phyloP scores from a whole-genome alignment of 2,888 invertebrate species.

The Eremobia ochroleuca region DNA sequence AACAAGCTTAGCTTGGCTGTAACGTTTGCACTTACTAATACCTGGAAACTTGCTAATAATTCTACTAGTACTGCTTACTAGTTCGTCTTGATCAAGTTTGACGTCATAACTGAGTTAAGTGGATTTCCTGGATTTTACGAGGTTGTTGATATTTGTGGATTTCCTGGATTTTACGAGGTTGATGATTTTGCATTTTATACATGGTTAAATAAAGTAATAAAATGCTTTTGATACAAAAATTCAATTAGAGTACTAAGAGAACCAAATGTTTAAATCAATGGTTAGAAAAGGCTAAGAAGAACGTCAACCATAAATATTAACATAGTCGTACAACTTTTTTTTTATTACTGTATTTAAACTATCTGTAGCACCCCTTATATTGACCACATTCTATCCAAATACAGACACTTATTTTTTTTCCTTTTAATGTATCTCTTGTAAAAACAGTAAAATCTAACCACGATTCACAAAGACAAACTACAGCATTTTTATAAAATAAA shows the following conservation, averaged over 20 bases:
- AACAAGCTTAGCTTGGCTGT: conserved; percentile 8
- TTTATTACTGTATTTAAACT: too few relatives aligned
- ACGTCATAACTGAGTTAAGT: not conserved
- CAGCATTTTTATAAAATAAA: not conserved
- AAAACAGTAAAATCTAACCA: not conserved
- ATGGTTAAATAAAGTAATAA: not conserved
- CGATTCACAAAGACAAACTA: not conserved
- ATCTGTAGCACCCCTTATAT: too few relatives aligned
- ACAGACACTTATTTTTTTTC: not conserved
- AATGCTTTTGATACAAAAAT: not conserved
- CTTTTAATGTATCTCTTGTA: too few relatives aligned
- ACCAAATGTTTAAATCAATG: not conserved
- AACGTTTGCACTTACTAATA: conserved; percentile 5
- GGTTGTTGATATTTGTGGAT: not conserved
- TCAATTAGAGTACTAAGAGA: not conserved
- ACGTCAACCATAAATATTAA: too few relatives aligned
- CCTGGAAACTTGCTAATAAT: conserved; percentile 12
- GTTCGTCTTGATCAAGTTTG: not conserved
- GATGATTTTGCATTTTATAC: not conserved
- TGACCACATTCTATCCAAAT: not conserved
- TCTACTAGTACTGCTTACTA: not conserved
- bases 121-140: not conserved
- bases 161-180: not conserved
- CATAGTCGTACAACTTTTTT: too few relatives aligned
- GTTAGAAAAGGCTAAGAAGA: not conserved